These are phyloP conservation scores for Formicarius rufipectus DNA, from an alignment of 2,113 vertebrate genomes.

Conservation along the genomic window DNA sequence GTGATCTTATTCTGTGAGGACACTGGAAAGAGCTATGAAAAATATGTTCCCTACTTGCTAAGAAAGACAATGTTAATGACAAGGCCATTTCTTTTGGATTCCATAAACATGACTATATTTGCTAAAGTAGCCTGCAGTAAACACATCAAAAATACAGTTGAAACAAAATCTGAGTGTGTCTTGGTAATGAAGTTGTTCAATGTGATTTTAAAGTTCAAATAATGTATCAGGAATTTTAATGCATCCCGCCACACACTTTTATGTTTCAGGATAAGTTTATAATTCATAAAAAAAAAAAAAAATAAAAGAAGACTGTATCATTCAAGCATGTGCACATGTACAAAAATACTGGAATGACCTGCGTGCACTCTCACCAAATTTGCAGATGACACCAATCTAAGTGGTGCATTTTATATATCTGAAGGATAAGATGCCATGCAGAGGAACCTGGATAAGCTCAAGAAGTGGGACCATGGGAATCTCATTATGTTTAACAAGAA, in stretches of 20 bases:
- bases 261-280: neutral
- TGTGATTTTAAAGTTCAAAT: neutral
- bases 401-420: neutral
- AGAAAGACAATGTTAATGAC: neutral
- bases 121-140: neutral
- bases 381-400: neutral
- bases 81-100: constrained; percentile 2
- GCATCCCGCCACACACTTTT: neutral
- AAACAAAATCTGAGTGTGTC: neutral
- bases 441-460: neutral
- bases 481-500: neutral
- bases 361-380: neutral
- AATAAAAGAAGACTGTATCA: neutral
- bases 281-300: neutral
- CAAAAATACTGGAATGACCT: neutral
- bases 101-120: neutral
- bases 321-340: neutral
- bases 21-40: neutral
- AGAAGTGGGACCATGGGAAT: neutral
- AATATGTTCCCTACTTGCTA: neutral
- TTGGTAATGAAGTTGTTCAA: neutral
- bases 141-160: neutral
- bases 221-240: neutral
- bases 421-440: neutral
- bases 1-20: neutral